A percentile compares a stretch with the other conserved stretches of the same genome.
These are phyloP conservation scores for Paramuricea clavata DNA, from an alignment of 92 coral and sea anemone genomes.

Conservation along the genomic window DNA sequence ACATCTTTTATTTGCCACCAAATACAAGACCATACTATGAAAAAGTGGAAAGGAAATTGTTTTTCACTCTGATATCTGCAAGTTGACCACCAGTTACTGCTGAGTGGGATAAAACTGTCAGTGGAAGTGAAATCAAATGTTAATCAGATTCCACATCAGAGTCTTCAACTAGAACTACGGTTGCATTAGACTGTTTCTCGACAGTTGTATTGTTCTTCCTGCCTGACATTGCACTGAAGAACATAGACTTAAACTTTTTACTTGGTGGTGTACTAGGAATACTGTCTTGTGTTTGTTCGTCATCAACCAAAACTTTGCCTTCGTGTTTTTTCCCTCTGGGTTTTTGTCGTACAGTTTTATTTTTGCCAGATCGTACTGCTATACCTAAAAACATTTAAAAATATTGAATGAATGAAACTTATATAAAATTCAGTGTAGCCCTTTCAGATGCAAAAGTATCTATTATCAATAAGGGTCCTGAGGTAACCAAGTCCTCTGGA, in stretches of 20 bases:
- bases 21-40: too few species aligned
- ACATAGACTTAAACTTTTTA: slow-evolving; percentile 98
- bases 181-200: slow-evolving; percentile 35
- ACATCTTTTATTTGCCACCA: too few species aligned
- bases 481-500: too few species aligned
- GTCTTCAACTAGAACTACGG: slow-evolving; percentile 88
- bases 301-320: not conserved
- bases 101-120: too few species aligned
- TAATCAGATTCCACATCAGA: slow-evolving; percentile 88
- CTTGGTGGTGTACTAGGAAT: slow-evolving; percentile 95
- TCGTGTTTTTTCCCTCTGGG: not conserved
- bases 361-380: slow-evolving; percentile 34
- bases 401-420: too few species aligned
- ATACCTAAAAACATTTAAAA: slow-evolving; percentile 3
- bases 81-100: too few species aligned
- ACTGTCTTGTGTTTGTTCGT: slow-evolving; percentile 62
- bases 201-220: slow-evolving; percentile 28
- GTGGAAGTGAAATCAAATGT: too few species aligned
- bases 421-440: too few species aligned
- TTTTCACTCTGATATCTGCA: too few species aligned
- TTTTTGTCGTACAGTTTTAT: slow-evolving; percentile 4
- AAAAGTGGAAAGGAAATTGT: too few species aligned
- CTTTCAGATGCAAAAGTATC: too few species aligned
- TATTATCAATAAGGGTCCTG: too few species aligned
- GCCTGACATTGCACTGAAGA: slow-evolving; percentile 75